These are phyloP conservation scores for Mohoua ochrocephala DNA, from an alignment of 2,113 vertebrate species.

Conservation along the genomic window DNA sequence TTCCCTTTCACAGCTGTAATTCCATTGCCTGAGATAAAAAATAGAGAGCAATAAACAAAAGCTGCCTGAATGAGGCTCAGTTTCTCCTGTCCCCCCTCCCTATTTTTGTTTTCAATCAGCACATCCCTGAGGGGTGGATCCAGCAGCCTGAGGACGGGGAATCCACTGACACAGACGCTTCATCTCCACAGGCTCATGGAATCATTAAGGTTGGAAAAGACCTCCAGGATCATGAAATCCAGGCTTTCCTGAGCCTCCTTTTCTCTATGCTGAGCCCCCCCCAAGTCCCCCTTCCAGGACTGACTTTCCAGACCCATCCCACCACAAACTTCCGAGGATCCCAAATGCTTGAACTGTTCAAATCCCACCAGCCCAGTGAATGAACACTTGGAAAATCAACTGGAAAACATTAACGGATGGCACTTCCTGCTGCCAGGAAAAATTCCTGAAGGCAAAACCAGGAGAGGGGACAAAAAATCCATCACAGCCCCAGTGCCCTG, in stretches of 20 bases:
- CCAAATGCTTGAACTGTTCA: rapidly evolving
- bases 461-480: background rate
- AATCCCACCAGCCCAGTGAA: background rate
- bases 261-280: background rate
- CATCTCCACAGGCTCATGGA: background rate
- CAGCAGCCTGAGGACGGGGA: background rate
- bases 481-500: background rate
- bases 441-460: background rate
- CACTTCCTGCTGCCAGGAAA: background rate
- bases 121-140: background rate
- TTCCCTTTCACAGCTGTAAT: background rate
- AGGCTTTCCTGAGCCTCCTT: background rate
- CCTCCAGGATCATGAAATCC: background rate
- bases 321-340: background rate
- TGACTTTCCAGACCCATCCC: background rate
- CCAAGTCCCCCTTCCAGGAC: background rate
- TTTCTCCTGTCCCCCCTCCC: too few relatives aligned
- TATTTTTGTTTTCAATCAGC: rapidly evolving
- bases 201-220: background rate
- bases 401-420: background rate
- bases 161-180: background rate
- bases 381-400: background rate
- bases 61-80: background rate
- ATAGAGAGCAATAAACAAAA: background rate
- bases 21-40: background rate